Percentiles rank a stretch among this genome's conserved stretches.
Conservation (phyloP, 2,888 invertebrate species). For the Selenia dentaria region DNA sequence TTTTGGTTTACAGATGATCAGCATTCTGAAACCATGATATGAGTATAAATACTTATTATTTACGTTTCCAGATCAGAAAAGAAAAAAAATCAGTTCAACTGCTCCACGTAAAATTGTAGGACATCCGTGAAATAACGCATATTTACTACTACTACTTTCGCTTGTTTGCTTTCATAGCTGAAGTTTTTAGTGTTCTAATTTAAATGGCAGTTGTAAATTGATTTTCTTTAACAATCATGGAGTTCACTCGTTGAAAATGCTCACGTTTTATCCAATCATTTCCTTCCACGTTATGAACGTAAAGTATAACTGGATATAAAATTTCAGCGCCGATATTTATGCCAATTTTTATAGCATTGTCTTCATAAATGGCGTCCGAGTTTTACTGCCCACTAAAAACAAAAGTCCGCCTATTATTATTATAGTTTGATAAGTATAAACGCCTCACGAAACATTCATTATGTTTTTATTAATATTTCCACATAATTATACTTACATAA, state of each 20-base stretch:
- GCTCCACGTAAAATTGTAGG: too few relatives aligned
- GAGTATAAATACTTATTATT: too few relatives aligned
- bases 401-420: too few relatives aligned
- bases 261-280: conserved; percentile 58
- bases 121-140: too few relatives aligned
- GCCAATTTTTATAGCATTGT: conserved; percentile 78
- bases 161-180: neutral
- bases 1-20: too few relatives aligned
- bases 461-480: neutral
- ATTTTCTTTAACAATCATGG: conserved; percentile 9
- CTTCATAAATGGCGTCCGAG: conserved; percentile 76
- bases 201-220: neutral
- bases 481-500: neutral
- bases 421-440: too few relatives aligned
- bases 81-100: too few relatives aligned
- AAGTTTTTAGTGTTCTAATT: conserved; percentile 2
- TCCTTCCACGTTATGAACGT: conserved; percentile 59
- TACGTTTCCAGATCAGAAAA: too few relatives aligned
- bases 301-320: conserved; percentile 62
- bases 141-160: neutral
- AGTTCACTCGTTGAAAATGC: conserved; percentile 33
- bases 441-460: too few relatives aligned
- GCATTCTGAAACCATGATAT: too few relatives aligned
- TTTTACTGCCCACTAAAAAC: conserved; percentile 70
- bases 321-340: conserved; percentile 76